Evolutionary conservation across 1,140 invertebrate genomes (phyloP), one percentile per base, ranked within the genome.

Genomic region (Brachionus manjavacas): DNA sequence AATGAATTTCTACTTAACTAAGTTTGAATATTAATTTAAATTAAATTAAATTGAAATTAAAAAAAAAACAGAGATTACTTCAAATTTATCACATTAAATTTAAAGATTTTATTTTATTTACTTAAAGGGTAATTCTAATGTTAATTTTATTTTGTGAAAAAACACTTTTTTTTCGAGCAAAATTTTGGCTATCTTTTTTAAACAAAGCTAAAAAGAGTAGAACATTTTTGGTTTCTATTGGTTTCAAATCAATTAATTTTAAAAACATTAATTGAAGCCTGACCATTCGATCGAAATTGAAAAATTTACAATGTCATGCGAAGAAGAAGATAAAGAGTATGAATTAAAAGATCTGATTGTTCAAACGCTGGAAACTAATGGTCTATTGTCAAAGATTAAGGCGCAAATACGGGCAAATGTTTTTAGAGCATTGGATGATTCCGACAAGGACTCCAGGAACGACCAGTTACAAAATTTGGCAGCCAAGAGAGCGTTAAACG

Each of bases 271-370:
- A 39, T 72, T 41, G 16, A 39, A 39, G 8, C 31, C 31, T 39
- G 16, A 39, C 16, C 39, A 41, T 39, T 41, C 28, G 8, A 39
- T 72, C n/a, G 16, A 12, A 41, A 41, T 46, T 46, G 12, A 41
- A 39, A 41, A 72, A 72, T 4, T 12, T 31, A 80, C 12, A 14
- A 81, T 81, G 79, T 81, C 79, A 14, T 52, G 28, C 31, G 79
- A 81, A 68, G 79, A 81, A 81, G 79, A 81, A 20, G 64, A 81
- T 64, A 60, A 68, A 41, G 79, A 81, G 20, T 81, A 64, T 64
- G 79, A 81, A 68, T 35, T 81, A 16, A 81, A 81, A 64, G 79
- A 81, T 55, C 20, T 81, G 39, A 81, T 81, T 43, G 64, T 81
- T 25, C 79, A 81, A 68, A 81, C 79, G 12, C 14, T 81, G 8